Evolutionary conservation across 1,140 invertebrate species (phyloP), one percentile per base, ranked within the genome.

Genomic region (Zaprionus ghesquierei): DNA sequence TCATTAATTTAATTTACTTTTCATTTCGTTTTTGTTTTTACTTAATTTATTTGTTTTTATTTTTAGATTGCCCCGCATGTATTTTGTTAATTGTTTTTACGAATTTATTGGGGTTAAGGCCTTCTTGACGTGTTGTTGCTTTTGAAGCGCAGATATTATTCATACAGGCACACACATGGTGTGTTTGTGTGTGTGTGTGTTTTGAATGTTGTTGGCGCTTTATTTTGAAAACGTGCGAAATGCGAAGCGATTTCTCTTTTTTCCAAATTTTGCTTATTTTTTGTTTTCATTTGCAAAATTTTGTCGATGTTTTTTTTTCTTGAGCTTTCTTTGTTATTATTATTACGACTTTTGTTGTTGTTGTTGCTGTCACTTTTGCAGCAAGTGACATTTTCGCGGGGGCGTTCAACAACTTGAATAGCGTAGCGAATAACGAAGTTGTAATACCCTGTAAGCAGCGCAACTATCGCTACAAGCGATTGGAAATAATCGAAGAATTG

Each of bases 31-130:
- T 50, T 50, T 41, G 12, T 18, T 63, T n/a, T 63, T 51, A 51
- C 12, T 23, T 50, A 12, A 55, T 62, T 69, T 75, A 65, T 38
- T 53, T 74, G n/a, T 46, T 53, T 54, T 10, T 49, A 49, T 55
- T 61, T 55, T 59, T 60, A 64, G 38, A 63, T 70, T 25, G 59
- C 46, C 20, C 18, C 22, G 53, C 35, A 23, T 72, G 46, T 49
- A 61, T 69, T 53, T 59, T 71, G 70, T 69, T 77, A 73, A 77
- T 81, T 81, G 79, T 82, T 70, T 79, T 81, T 82, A 81, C 79
- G 69, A 77, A 78, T 81, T 82, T 81, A 81, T 82, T 81, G 75
- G 70, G 79, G 79, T 81, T 81, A 81, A 81, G 79, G 79, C 79
- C 75, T 81, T 78, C 35, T 63, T 76, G 62, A 69, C 77, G 80